Base-by-base conservation (phyloP, 2,797 vertebrate genomes). In the Microchirus variegatus region DNA sequence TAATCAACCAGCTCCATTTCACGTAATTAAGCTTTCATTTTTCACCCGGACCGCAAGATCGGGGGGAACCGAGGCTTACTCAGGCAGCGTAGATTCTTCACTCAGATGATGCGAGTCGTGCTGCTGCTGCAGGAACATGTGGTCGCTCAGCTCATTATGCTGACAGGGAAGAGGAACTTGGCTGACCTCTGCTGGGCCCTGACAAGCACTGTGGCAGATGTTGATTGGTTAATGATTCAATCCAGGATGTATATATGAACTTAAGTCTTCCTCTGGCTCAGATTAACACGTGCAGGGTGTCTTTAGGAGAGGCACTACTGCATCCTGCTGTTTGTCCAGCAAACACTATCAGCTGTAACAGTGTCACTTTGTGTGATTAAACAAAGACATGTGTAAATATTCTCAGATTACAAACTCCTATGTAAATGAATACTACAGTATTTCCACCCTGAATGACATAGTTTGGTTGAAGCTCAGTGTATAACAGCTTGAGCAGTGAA, bases 141-240 rank as follows among this genome's bases (percentile, higher is more conserved):
- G 76, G 59, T 38, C 8, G 15, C 11, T 19, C 31, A 16, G 53
- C 68, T 70, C 66, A 60, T 77, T 68, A 48, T 55, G 67, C 57
- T 56, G 81, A 75, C 74, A 67, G 73, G 72, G 63, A 61, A 46
- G 68, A 90, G 85, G 83, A 66, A 78, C 80, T 85, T 77, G 85
- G 84, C 82, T 91, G 87, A 90, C 89, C 87, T 89, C 92, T 92
- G 78, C 87, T 92, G 91, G 90, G 65, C 69, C 63, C 54, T 72
- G 59, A 59, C 61, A 35, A 77, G 57, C 65, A 81, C 40, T 80
- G 81, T 73, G 69, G 68, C 76, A 77, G 67, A 77, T 70, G 73
- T 60, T 75, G 67, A 76, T 62, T 31, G 5, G 42, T 49, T 70
- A 70, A 73, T 57, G 59, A 70, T 66, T 60, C 55, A 22, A 68